Evolutionary conservation across 2,888 invertebrate genomes (phyloP).

Genomic region (Chironomus riparius): DNA sequence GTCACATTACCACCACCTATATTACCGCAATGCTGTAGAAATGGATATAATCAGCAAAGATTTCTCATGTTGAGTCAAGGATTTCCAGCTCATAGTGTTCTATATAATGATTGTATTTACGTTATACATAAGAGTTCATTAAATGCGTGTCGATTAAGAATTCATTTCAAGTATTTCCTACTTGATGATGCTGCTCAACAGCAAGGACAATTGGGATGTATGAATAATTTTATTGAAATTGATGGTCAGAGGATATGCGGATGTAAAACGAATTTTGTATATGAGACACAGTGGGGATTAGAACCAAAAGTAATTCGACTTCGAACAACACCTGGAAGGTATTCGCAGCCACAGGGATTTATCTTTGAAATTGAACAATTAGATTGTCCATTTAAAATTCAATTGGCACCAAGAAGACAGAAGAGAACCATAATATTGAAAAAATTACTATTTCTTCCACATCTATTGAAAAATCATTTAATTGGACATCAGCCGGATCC

Average conservation of each 20-base stretch:
- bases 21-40: slow-evolving; percentile 39
- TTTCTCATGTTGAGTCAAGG: slow-evolving; percentile 50
- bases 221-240: slow-evolving; percentile 47
- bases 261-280: slow-evolving; percentile 42
- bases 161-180: slow-evolving; percentile 49
- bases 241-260: slow-evolving; percentile 51
- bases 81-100: slow-evolving; percentile 44
- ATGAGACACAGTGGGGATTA: slow-evolving; percentile 36
- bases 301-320: slow-evolving; percentile 43
- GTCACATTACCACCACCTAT: neutral
- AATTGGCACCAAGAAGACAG: neutral
- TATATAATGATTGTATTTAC: slow-evolving; percentile 45
- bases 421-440: neutral
- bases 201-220: slow-evolving; percentile 36
- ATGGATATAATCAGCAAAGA: slow-evolving; percentile 40
- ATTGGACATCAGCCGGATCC: neutral
- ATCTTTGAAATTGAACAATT: slow-evolving; percentile 49
- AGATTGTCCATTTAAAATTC: slow-evolving; percentile 39
- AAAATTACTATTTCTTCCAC: neutral
- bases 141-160: slow-evolving; percentile 46
- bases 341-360: slow-evolving; percentile 44
- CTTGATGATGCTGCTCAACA: slow-evolving; percentile 39
- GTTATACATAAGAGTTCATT: slow-evolving; percentile 44
- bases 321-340: slow-evolving; percentile 41
- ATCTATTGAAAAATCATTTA: neutral